Percentiles rank a stretch among this genome's conserved stretches.
These are phyloP conservation scores for Macropus fuliginosus DNA, from an alignment of 2,797 vertebrate species.

Conservation along the genomic window DNA sequence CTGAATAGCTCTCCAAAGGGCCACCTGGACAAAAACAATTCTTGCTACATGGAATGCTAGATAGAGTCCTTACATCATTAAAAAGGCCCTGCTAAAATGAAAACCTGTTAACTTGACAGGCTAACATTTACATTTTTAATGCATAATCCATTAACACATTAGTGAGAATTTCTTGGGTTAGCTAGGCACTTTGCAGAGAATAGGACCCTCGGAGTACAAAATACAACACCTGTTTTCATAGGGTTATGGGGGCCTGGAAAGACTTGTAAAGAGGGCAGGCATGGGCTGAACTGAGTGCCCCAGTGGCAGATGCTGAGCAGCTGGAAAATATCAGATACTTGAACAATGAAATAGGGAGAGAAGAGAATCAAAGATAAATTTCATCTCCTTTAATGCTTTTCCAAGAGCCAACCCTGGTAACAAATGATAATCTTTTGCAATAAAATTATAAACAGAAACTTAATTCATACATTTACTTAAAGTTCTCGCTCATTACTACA, in stretches of 20 bases:
- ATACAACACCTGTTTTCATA: constrained; percentile 21
- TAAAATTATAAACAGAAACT: constrained; percentile 43
- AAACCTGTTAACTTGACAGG: neutral
- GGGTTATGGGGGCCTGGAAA: neutral
- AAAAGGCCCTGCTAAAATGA: neutral
- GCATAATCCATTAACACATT: constrained; percentile 28
- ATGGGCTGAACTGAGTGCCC: neutral
- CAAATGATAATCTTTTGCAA: constrained; percentile 34
- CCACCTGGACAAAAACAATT: constrained; percentile 36
- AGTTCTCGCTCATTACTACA: constrained; percentile 26
- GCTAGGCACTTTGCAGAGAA: neutral
- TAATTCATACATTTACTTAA: constrained; percentile 39
- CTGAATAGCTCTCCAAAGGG: neutral
- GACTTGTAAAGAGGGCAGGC: neutral
- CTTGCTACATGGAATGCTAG: constrained; percentile 9
- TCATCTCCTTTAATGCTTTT: neutral
- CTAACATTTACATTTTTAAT: constrained; percentile 6
- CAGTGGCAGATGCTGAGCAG: neutral
- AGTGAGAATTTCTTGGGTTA: constrained; percentile 28
- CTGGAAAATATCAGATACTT: neutral
- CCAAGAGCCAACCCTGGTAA: constrained; percentile 31
- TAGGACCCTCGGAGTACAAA: constrained; percentile 6
- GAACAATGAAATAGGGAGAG: neutral
- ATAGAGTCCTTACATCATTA: constrained; percentile 2
- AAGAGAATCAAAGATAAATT: constrained; percentile 18